phyloP scores from a whole-genome alignment of 2,113 vertebrate genomes.

The Nettapus auritus region DNA sequence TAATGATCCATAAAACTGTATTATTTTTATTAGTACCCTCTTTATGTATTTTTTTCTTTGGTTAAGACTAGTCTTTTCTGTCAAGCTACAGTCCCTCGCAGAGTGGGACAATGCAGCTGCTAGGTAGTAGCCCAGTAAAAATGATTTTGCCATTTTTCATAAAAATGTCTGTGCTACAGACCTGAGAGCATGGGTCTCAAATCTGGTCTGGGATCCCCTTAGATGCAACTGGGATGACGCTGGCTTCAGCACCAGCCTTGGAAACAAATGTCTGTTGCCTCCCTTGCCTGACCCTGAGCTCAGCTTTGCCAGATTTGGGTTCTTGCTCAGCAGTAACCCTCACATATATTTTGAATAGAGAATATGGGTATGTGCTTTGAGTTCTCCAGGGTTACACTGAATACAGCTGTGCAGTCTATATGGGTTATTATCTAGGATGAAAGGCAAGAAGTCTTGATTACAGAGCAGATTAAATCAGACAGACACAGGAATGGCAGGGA shows the following conservation, averaged over 20 bases:
- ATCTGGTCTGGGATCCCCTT: background rate
- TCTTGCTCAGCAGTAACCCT: background rate
- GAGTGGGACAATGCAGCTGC: background rate
- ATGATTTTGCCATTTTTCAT: background rate
- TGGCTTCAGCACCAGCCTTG: rapidly evolving
- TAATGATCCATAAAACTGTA: background rate
- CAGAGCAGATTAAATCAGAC: too few relatives aligned
- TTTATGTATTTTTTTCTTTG: background rate
- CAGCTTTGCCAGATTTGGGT: background rate
- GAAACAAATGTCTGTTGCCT: background rate
- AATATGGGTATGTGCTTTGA: background rate
- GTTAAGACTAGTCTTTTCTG: background rate
- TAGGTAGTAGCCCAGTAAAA: background rate
- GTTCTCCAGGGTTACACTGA: background rate
- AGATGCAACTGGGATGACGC: background rate
- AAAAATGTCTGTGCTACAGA: background rate
- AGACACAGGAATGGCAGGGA: too few relatives aligned
- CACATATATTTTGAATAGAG: background rate
- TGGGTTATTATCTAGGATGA: background rate
- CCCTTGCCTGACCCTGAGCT: background rate
- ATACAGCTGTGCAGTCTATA: rapidly evolving
- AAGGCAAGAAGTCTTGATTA: too few relatives aligned
- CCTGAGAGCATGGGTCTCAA: background rate
- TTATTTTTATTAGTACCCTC: background rate
- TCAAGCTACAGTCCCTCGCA: background rate